Percentiles rank a stretch among this genome's conserved stretches.
phyloP scores from a whole-genome alignment of 2,888 invertebrate species.

The Hyppa rectilinea region DNA sequence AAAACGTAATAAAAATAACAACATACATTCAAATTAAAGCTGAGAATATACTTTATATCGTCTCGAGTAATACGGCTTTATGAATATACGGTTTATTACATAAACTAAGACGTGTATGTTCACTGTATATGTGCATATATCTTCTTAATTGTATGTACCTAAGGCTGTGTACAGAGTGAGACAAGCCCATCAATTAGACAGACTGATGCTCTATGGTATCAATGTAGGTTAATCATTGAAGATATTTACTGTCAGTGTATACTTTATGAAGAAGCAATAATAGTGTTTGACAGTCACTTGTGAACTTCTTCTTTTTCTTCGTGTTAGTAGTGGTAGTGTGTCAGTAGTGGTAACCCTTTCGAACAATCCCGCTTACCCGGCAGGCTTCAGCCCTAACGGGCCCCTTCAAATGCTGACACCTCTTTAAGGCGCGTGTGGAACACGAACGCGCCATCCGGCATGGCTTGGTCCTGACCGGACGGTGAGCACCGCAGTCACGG shows the following conservation, averaged over 20 bases:
- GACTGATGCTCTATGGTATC: neutral
- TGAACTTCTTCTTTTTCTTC: too few relatives aligned
- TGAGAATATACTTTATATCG: conserved; percentile 52
- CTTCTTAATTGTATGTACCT: conserved; percentile 2
- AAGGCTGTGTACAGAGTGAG: neutral
- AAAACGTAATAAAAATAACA: conserved; percentile 52
- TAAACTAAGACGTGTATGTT: conserved; percentile 5
- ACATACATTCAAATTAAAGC: conserved; percentile 63
- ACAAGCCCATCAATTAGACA: neutral
- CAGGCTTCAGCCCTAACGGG: too few relatives aligned
- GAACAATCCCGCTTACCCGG: too few relatives aligned
- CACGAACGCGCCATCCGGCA: too few relatives aligned
- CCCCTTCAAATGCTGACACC: too few relatives aligned
- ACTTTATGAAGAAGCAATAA: too few relatives aligned
- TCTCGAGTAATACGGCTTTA: conserved; percentile 49
- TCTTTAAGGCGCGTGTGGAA: too few relatives aligned
- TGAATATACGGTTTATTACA: conserved; percentile 43
- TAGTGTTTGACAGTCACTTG: too few relatives aligned
- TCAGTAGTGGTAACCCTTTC: too few relatives aligned
- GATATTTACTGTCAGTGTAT: neutral
- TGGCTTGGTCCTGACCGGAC: too few relatives aligned
- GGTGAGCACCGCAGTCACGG: too few relatives aligned
- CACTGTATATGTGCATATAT: neutral
- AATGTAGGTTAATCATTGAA: neutral
- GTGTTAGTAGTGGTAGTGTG: too few relatives aligned